phyloP scores from a whole-genome alignment of 2,888 invertebrate genomes.

The Cheilosia vulpina region DNA sequence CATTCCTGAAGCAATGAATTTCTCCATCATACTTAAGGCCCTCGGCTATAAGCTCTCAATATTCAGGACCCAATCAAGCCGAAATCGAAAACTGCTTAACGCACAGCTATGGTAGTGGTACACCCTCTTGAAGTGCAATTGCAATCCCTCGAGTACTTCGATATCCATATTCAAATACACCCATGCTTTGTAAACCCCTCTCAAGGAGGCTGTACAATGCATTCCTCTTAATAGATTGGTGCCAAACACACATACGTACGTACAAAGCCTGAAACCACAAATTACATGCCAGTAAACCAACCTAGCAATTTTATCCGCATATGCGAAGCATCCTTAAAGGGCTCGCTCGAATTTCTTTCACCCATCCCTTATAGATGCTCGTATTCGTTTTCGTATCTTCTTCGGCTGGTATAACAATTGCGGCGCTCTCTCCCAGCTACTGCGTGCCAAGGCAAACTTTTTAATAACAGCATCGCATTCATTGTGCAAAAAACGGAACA shows the following conservation, averaged over 20 bases:
- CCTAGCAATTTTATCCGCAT: slow-evolving; percentile 57
- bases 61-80: too few species aligned
- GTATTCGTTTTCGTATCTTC: slow-evolving; percentile 7
- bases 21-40: too few species aligned
- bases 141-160: slow-evolving; percentile 34
- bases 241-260: slow-evolving; percentile 1
- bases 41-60: too few species aligned
- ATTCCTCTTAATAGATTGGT: slow-evolving; percentile 55
- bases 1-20: too few species aligned
- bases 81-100: too few species aligned
- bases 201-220: slow-evolving; percentile 27
- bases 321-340: slow-evolving; percentile 57
- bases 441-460: slow-evolving; percentile 62
- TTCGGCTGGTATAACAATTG: slow-evolving; percentile 10
- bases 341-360: slow-evolving; percentile 27
- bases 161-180: slow-evolving; percentile 33
- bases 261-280: slow-evolving; percentile 62
- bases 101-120: background rate
- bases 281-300: slow-evolving; percentile 64
- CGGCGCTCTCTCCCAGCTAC: background rate
- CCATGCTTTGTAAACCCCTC: slow-evolving; percentile 20
- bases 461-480: slow-evolving; percentile 74
- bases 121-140: background rate
- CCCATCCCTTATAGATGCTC: background rate
- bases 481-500: slow-evolving; percentile 63